Base-by-base conservation (phyloP, 2,888 invertebrate species). In the Protonemura montana region DNA sequence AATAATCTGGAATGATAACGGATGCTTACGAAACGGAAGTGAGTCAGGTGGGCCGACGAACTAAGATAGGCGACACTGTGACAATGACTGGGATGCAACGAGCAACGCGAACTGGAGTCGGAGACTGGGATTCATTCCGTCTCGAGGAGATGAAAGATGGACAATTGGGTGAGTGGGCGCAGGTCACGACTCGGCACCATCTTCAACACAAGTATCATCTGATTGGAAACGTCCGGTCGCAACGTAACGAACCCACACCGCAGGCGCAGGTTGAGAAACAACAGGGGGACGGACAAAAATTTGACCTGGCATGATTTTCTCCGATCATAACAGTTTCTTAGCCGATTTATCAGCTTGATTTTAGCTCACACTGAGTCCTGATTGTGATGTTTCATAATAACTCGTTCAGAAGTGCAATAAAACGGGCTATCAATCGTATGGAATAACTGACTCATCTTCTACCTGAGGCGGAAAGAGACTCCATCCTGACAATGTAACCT, bases 161-260 rank as follows among this genome's bases (percentile, higher is more conserved):
- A 59, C 59, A 59, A 59, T 59, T 78, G 78, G 78, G 78, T 78
- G 27, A 78, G 78, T 59, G 59, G 59, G 59, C 59, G 59, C 59
- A 59, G 59, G 59, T 59, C 27, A 78, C 78, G 78, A 28, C 27
- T 16, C 78, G 78, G 26, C 28, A 26, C 10, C 78, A 16, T 78
- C 78, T 78, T 78, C 78, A 78, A 78, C 25, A 2, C 16, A n/a
- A n/a, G n/a, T 25, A 78, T 10, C 78, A 5, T 13, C 28, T 78
- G 28, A 78, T 78, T 78, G 78, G 76, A 27, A n/a, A 78, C 78
- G 78, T 78, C 78, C 78, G 78, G 78, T 78, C 78, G 59, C 21
- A 3, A 35, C 35, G n/a, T n/a, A n/a, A 6, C 35, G 35, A 35
- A 35, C 10, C 35, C 59, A 59, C 3, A 59, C 16, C 21, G 59